Percentiles rank a stretch among this genome's conserved stretches.
These are phyloP conservation scores for Euphysa ruthae DNA, from an alignment of 30 jellyfish, hydroid and myxozoan species.

Conservation along the genomic window DNA sequence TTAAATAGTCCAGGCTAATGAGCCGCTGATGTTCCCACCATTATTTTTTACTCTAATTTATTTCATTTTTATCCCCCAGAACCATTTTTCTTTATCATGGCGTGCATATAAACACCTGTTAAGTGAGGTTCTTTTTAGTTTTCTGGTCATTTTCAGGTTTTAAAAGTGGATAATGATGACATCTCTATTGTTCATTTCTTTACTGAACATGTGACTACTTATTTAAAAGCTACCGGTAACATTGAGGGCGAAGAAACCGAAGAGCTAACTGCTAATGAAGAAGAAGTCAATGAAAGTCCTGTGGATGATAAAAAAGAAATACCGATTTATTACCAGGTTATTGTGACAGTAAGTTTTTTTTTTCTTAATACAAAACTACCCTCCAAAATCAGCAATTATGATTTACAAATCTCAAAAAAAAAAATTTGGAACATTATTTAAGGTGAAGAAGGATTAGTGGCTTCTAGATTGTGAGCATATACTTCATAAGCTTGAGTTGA, in stretches of 20 bases:
- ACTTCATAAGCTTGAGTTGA: too few relatives aligned
- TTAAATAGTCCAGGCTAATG: too few relatives aligned
- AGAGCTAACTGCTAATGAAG: not conserved
- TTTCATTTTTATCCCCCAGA: too few relatives aligned
- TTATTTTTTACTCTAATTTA: too few relatives aligned
- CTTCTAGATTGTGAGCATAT: too few relatives aligned
- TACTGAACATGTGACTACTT: not conserved
- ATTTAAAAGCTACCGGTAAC: conserved; percentile 2
- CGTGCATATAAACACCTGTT: too few relatives aligned
- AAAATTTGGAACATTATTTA: too few relatives aligned
- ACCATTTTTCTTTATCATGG: too few relatives aligned
- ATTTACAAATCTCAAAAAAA: too few relatives aligned
- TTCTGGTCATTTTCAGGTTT: too few relatives aligned
- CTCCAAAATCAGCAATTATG: not conserved
- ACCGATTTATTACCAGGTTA: conserved; percentile 53
- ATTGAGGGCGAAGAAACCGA: conserved; percentile 9
- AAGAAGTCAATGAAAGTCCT: not conserved
- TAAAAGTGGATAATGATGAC: not conserved
- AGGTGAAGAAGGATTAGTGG: too few relatives aligned
- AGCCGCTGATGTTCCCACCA: too few relatives aligned
- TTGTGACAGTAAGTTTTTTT: conserved; percentile 40
- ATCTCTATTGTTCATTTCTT: conserved; percentile 6
- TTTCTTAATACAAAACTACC: not conserved
- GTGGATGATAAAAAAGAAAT: conserved; percentile 1
- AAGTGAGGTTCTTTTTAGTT: not conserved